Base-by-base conservation (phyloP, 2,888 invertebrate species). In the Shargacucullia verbasci region DNA sequence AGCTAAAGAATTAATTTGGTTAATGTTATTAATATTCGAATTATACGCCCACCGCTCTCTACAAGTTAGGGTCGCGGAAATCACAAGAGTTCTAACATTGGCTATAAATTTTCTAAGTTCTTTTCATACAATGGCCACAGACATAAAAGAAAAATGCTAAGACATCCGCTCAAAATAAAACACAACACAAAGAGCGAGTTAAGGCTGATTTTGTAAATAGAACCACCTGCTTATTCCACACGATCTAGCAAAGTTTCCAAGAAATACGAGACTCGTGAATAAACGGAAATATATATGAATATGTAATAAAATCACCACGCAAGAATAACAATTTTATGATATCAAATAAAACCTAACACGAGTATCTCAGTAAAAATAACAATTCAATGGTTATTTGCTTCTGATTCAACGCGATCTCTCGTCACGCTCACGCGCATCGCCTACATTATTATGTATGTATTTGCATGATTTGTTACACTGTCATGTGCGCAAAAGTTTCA, bases 401-500 rank as follows among this genome's bases (percentile, higher is more conserved):
- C 60, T 60, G 52, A 62, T 59, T 52, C 45, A 37, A 14, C n/a
- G 41, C 15, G 48, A 66, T 67, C 60, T 49, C 25, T 25, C 37
- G 47, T 37, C 54, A 56, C 55, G 48, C 57, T 46, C 61, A 48
- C 57, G 62, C 20, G 13, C 47, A n/a, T 11, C n/a, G 31, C 55
- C 4, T 20, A 20, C 4, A 20, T n/a, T 20, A 40, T 67, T 49
- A 48, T 48, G 49, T 48, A 45, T 48, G 49, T 66, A 55, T 68
- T 48, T 65, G 64, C 55, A 53, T 67, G 74, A 73, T 69, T 73
- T 78, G 73, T 69, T 67, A 54, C 43, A 57, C 56, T 59, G 40
- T 58, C 41, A 61, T 58, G 50, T 37, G 27, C 20, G 15, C n/a
- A 14, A 13, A 43, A 31, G 38, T 38, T 37, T 45, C 12, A 12